These are phyloP conservation scores for Hystrix cristata DNA, from an alignment of 2,113 vertebrate genomes.

Conservation along the genomic window DNA sequence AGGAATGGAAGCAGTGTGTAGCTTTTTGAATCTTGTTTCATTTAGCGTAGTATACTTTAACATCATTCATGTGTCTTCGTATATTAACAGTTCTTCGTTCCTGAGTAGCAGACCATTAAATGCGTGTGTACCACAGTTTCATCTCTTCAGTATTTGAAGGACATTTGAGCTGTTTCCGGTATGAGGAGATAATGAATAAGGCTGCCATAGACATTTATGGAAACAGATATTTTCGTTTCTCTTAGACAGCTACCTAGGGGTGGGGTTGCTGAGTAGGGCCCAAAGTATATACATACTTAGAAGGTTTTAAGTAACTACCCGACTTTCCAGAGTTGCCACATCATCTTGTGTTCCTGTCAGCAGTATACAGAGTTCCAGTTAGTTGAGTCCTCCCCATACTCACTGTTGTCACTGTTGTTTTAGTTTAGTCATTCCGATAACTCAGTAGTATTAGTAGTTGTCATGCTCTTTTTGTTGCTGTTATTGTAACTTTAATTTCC, in stretches of 20 bases:
- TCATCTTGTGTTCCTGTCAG: neutral
- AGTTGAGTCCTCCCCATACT: neutral
- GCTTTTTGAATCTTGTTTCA: neutral
- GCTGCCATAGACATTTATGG: neutral
- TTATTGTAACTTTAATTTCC: conserved; percentile 15
- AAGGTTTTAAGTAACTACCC: neutral
- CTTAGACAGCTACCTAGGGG: neutral
- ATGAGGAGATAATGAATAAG: conserved; percentile 24
- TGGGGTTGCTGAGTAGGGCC: neutral
- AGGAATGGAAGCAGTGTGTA: neutral
- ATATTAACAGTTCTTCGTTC: neutral
- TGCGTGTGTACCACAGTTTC: neutral
- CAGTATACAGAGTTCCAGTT: neutral
- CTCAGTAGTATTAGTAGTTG: neutral
- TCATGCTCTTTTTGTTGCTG: neutral
- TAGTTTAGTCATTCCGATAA: conserved; percentile 20
- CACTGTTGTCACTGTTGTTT: neutral
- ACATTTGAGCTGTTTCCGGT: neutral
- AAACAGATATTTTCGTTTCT: conserved; percentile 24
- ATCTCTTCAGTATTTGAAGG: neutral
- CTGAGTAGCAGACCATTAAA: neutral
- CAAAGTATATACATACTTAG: neutral
- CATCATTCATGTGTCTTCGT: neutral
- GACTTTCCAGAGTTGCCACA: neutral
- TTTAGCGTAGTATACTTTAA: neutral